Base-by-base conservation (phyloP, 2,797 vertebrate genomes). In the Acanthopagrus latus region DNA sequence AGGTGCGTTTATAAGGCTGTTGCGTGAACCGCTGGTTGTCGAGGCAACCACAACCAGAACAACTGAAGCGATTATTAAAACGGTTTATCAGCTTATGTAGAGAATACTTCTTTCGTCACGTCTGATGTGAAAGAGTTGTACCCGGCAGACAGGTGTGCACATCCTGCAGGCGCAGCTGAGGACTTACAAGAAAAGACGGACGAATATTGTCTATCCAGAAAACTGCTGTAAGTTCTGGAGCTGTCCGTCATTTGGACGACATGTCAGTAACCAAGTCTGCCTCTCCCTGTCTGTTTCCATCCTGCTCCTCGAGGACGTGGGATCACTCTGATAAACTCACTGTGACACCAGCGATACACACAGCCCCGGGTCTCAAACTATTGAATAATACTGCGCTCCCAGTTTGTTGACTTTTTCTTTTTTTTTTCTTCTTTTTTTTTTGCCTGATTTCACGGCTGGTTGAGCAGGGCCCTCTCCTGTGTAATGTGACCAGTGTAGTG, bases 1-100 rank as follows among this genome's bases (percentile, higher is more conserved):
- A 97, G 96, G 97, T 99, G 70, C 20, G 88, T 65, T 65, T 38
- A 54, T 11, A 82, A 20, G 16, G 18, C 23, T 55, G 38, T 1
- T 25, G 76, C 9, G 9, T 57, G 9, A 29, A 50, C 38, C 18
- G 29, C 29, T 25, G 25, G 84, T 90, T 83, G 63, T 80, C 78
- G 13, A 27, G 66, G 83, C 65, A 77, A 88, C 65, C 17, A 7
- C 38, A 52, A 14, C 23, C 20, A 13, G 13, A 74, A 27, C 7
- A 71, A 29, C 2, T 51, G 27, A 27, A 50, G 51, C 21, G 12
- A 12, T 66, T 50, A 21, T 1, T 12, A 20, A 33, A 29, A 16
- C 16, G 5, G 29, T 51, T 44, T 1, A 29, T 65, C 16, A 2
- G 3, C 33, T 47, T n/a, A 41, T 64, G 18, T 12, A 13, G 10